Evolutionary conservation across 2,113 vertebrate species (phyloP), one percentile per base, ranked within the genome.

Genomic region (Promerops cafer): DNA sequence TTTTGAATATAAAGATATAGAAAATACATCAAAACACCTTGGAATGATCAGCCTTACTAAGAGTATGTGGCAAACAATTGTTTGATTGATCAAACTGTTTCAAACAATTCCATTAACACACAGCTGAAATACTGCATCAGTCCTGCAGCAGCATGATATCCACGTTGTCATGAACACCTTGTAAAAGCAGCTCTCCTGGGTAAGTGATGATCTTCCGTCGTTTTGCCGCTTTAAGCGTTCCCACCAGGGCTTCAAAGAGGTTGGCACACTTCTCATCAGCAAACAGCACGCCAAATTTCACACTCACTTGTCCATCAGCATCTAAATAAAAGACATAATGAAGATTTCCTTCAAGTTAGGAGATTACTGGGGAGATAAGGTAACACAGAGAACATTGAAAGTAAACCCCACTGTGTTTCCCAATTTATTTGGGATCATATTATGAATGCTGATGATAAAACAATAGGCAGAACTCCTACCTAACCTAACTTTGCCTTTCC

Each of bases 171-270:
- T 99, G 99, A 94, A 99, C 99, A 11, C 99, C 99, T 97, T 99
- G 99, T 69, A 99, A 94, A 52, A 99, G 99, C 24, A 99, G 92
- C 86, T 99, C 99, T 50, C 98, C 98, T 28, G 98, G 44, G 49
- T 99, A 99, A 3, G 78, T 94, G 63, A 99, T 49, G 27, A 99
- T 84, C 95, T 99, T 99, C 91, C 97, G 98, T 83, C 96, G 98
- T 93, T 99, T 99, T 45, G 99, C 99, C 1, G 99, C 99, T 97
- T 97, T 99, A 76, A 99, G 97, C 8, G 99, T 99, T 78, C 99
- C 99, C 52, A 99, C 99, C 39, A 99, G 74, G 6, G 99, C 99
- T 98, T 99, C 99, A 57, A 99, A 99, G 96, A 99, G 98, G 93
- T 99, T 99, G 97, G 99, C 99, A 96, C 99, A 99, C 44, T 97